Percentiles rank a stretch among this genome's conserved stretches.
phyloP scores from a whole-genome alignment of 2,113 vertebrate species.

The Pyrgilauda ruficollis region DNA sequence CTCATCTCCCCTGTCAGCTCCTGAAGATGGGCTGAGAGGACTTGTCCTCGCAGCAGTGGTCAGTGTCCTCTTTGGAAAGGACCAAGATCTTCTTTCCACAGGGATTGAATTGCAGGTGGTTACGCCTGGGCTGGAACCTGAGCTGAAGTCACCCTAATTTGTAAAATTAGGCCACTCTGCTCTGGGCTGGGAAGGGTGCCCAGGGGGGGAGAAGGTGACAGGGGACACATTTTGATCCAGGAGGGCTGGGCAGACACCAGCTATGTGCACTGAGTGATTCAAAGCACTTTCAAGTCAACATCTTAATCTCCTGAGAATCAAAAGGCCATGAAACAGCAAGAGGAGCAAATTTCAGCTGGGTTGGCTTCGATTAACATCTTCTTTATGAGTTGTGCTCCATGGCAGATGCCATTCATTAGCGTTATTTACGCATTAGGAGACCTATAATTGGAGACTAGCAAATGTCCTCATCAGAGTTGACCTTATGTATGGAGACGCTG shows the following conservation, averaged over 20 bases:
- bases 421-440: slow-evolving; percentile 72
- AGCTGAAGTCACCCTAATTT: background rate
- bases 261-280: background rate
- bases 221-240: background rate
- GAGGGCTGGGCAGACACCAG: background rate
- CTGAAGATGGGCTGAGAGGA: slow-evolving; percentile 25
- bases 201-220: background rate
- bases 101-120: slow-evolving; percentile 45
- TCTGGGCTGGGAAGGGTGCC: background rate
- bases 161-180: slow-evolving; percentile 3
- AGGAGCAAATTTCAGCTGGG: background rate
- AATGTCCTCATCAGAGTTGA: slow-evolving; percentile 72
- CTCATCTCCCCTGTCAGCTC: slow-evolving; percentile 44
- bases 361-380: slow-evolving; percentile 15
- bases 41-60: background rate
- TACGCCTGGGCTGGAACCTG: background rate
- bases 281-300: background rate
- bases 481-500: slow-evolving; percentile 74
- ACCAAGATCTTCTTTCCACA: slow-evolving; percentile 38
- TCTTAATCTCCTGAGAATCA: background rate
- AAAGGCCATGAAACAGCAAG: background rate
- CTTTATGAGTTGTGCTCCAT: slow-evolving; percentile 42
- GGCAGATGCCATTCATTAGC: slow-evolving; percentile 68
- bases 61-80: slow-evolving; percentile 18
- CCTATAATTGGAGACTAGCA: slow-evolving; percentile 74